Evolutionary conservation across 2,888 invertebrate genomes (phyloP).

Genomic region (Temnothorax unifasciatus): DNA sequence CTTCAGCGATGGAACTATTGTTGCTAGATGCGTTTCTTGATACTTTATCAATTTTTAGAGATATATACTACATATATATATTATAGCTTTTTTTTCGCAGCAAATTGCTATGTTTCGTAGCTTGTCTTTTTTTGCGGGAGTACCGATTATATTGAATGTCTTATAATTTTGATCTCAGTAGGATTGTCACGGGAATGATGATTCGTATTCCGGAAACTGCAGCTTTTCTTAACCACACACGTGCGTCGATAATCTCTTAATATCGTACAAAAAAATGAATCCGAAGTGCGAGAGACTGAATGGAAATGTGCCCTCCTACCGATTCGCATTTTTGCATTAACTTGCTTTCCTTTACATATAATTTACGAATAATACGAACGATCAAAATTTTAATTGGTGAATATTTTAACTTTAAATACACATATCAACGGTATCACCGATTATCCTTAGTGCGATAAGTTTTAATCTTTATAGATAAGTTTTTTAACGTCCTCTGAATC

Average conservation of each 20-base stretch:
- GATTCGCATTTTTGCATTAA: conserved; percentile 57
- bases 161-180: conserved; percentile 71
- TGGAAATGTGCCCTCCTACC: conserved; percentile 35
- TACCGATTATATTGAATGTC: conserved; percentile 53
- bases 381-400: conserved; percentile 43
- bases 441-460: conserved; percentile 67
- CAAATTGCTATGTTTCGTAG: conserved; percentile 61
- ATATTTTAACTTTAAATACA: conserved; percentile 55
- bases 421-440: conserved; percentile 38
- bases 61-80: conserved; percentile 40
- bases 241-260: conserved; percentile 24
- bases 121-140: conserved; percentile 51
- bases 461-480: conserved; percentile 81
- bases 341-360: conserved; percentile 29
- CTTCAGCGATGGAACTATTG: conserved; percentile 77
- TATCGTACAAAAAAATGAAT: conserved; percentile 28
- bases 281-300: conserved; percentile 59
- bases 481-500: conserved; percentile 71
- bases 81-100: conserved; percentile 52
- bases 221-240: conserved; percentile 8
- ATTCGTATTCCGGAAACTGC: background rate
- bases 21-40: conserved; percentile 64
- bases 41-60: conserved; percentile 61
- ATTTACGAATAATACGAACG: background rate
- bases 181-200: conserved; percentile 39